Evolutionary conservation across 2,888 invertebrate species (phyloP), one percentile per base, ranked within the genome.

Genomic region (Epistrophe grossulariae): DNA sequence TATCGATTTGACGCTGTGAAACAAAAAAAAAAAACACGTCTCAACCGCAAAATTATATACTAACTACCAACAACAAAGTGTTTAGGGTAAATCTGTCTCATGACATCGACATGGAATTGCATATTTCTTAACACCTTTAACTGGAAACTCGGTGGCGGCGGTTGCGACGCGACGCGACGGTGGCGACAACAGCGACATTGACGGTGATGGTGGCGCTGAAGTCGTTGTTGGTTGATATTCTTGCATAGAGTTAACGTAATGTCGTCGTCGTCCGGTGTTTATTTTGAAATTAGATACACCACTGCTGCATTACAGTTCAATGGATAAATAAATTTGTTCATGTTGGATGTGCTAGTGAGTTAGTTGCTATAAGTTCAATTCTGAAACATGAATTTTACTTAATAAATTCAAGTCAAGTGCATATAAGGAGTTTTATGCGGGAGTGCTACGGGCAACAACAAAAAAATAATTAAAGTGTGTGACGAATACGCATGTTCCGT

Each of bases 221-320:
- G 38, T 19, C 40, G 60, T 40, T 24, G 24, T 62, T 40, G 24
- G 17, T 48, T 48, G 9, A 17, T 70, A 31, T 62, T 50, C 60
- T 68, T 19, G 5, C 28, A 43, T 24, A 59, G 48, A 43, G 43
- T 38, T 15, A 13, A 15, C 6, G 31, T 50, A 60, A 48, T 48
- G 45, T 66, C 28, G 24, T 66, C 28, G 52, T 40, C 31, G 50
- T 31, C 62, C 62, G 71, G 35, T 72, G 62, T 82, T 78, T 82
- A 78, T 78, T 82, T 78, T 82, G 78, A 59, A 78, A 82, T 78
- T 72, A 55, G 78, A 82, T 78, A 78, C 70, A 13, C 17, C 40
- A 40, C 40, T 52, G 38, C 40, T 52, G 38, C 70, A 40, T 40
- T 70, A 52, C 70, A 70, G 70, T 70, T 52, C 52, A 40, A 52